These are phyloP conservation scores for Ophion costatus DNA, from an alignment of 2,888 invertebrate species.

Conservation along the genomic window DNA sequence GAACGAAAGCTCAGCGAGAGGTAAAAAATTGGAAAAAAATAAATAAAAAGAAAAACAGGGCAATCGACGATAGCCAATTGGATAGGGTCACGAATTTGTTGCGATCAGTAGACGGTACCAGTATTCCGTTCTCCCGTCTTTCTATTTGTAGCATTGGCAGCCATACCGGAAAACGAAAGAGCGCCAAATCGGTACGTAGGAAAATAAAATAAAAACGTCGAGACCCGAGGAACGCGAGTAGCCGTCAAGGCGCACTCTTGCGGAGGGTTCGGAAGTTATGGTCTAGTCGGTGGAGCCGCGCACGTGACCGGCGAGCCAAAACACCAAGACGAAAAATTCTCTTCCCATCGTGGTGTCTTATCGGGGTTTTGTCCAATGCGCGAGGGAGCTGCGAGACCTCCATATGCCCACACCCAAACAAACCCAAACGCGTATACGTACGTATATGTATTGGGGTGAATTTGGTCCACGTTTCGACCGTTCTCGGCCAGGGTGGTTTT, in stretches of 20 bases:
- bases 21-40: constrained; percentile 26
- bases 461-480: constrained; percentile 27
- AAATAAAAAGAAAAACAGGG: constrained; percentile 1
- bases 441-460: constrained; percentile 6
- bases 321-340: constrained; percentile 73
- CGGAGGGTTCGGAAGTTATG: constrained; percentile 69
- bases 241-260: constrained; percentile 49
- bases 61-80: constrained; percentile 30
- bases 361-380: constrained; percentile 36
- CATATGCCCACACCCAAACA: neutral
- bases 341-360: constrained; percentile 68
- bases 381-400: constrained; percentile 30
- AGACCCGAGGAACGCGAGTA: constrained; percentile 56
- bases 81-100: constrained; percentile 54
- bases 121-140: constrained; percentile 6
- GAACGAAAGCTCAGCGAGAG: constrained; percentile 7
- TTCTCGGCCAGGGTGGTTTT: constrained; percentile 30
- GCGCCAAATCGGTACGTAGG: constrained; percentile 22
- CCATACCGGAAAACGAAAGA: neutral
- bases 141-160: constrained; percentile 19
- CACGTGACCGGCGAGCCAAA: constrained; percentile 77
- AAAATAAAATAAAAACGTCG: constrained; percentile 49
- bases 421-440: neutral
- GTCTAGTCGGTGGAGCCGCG: constrained; percentile 64
- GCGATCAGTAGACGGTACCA: constrained; percentile 51